Conservation (phyloP, 2,113 vertebrate species). For the Varanus salvator region DNA sequence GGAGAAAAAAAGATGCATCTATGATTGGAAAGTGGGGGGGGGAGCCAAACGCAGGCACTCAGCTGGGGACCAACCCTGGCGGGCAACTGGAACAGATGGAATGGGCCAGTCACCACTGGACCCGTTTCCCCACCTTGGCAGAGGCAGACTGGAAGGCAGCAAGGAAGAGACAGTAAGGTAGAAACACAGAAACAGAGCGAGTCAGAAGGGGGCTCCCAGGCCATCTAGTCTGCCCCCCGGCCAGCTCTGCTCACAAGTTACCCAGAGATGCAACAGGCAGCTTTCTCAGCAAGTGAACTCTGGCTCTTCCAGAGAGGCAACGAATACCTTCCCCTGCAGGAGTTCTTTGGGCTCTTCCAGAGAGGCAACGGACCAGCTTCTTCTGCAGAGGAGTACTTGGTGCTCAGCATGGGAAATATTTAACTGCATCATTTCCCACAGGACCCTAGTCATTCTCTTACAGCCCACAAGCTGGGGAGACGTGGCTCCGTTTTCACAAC, state of each 20-base stretch:
- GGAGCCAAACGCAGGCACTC: neutral
- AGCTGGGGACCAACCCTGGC: too few relatives aligned
- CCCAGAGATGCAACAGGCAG: neutral
- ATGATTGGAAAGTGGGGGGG: neutral
- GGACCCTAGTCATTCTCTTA: neutral
- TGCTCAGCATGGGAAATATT: neutral
- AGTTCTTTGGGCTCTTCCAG: neutral
- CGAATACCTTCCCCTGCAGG: too few relatives aligned
- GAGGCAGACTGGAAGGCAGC: neutral
- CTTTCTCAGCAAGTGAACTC: too few relatives aligned
- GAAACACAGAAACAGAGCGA: too few relatives aligned
- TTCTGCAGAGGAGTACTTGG: neutral
- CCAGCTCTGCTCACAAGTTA: too few relatives aligned
- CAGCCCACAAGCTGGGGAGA: neutral
- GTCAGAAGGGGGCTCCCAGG: too few relatives aligned
- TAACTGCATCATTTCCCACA: too few relatives aligned
- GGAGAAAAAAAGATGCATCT: neutral
- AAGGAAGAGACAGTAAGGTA: neutral
- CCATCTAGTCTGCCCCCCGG: too few relatives aligned
- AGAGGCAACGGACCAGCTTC: neutral
- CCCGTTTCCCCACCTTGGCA: too few relatives aligned
- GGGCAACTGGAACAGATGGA: neutral
- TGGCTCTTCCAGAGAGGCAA: too few relatives aligned
- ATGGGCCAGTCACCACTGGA: too few relatives aligned
- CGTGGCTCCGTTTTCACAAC: neutral